Base-by-base conservation (phyloP, 2,113 vertebrate species). In the Felis chaus region DNA sequence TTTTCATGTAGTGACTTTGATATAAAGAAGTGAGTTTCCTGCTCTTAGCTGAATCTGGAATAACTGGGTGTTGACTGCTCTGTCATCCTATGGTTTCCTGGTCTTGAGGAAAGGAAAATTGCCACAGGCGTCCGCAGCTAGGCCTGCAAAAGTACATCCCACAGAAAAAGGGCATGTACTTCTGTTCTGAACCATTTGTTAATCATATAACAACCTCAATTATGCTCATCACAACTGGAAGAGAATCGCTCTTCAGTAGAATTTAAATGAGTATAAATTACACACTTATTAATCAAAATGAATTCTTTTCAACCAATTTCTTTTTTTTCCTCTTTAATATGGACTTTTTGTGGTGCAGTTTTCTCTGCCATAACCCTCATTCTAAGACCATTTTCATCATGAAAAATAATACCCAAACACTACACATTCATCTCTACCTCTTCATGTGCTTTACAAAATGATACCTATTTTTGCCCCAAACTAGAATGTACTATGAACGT, bases 251-350 rank as follows among this genome's bases (percentile, higher is more conserved):
- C 63, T 86, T 91, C 82, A 71, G 7, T 66, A 50, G 55, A 86
- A 92, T 45, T 87, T n/a, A 86, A 86, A 53, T 84, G 23, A 80
- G 4, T 73, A 69, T 73, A 96, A 95, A 76, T 85, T 83, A 89
- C 3, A 74, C 15, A 94, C 41, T 82, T 93, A 93, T 18, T 84
- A 95, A 95, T 53, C 63, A 97, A 93, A 94, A 53, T 65, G 16
- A 96, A 97, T 91, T 89, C 13, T 92, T 87, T 82, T 41, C 45
- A 76, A 31, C 10, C 5, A 33, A 69, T 65, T 89, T 69, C 18
- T 45, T 68, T 48, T 78, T 91, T 91, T 93, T 53, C 63, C 85
- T 79, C 25, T 79, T 95, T 91, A 91, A 68, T 36, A 61, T 8
- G 45, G n/a, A 36, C 48, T 80, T 94, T 87, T 31, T 69, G 29